These are phyloP conservation scores for Eurystomus gularis DNA, from an alignment of 2,113 vertebrate species.

Conservation along the genomic window DNA sequence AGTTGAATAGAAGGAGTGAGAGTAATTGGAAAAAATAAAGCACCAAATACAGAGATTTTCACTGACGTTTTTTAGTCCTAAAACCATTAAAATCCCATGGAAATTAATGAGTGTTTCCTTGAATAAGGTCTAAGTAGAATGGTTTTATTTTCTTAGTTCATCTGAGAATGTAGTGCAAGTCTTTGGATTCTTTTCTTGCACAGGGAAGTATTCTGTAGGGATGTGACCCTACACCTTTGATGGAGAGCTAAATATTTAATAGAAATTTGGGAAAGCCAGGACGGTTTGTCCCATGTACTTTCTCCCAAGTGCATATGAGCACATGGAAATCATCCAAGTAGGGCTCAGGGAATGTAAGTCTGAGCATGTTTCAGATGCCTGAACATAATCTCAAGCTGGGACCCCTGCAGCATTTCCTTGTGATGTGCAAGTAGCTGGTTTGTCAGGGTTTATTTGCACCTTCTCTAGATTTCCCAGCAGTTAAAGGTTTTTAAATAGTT, in stretches of 20 bases:
- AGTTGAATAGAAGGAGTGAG: background rate
- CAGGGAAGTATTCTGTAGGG: background rate
- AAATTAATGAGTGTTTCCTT: background rate
- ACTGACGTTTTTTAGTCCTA: background rate
- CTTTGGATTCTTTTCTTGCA: background rate
- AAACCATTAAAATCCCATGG: background rate
- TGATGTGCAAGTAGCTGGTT: background rate
- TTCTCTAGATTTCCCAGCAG: background rate
- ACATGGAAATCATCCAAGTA: background rate
- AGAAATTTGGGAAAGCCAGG: background rate
- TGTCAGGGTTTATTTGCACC: background rate
- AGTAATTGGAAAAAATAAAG: background rate
- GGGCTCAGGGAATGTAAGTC: background rate
- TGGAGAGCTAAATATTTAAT: background rate
- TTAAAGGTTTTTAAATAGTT: background rate
- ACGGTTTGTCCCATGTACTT: background rate
- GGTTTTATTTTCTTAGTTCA: background rate
- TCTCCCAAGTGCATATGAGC: background rate
- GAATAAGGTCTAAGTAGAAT: background rate
- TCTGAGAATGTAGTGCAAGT: background rate
- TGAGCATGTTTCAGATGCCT: conserved; percentile 33
- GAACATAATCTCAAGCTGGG: conserved; percentile 2
- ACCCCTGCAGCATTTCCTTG: conserved; percentile 8
- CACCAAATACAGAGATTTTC: background rate
- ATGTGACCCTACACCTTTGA: background rate